phyloP scores from a whole-genome alignment of 2,888 invertebrate genomes.

The Acronicta psi region DNA sequence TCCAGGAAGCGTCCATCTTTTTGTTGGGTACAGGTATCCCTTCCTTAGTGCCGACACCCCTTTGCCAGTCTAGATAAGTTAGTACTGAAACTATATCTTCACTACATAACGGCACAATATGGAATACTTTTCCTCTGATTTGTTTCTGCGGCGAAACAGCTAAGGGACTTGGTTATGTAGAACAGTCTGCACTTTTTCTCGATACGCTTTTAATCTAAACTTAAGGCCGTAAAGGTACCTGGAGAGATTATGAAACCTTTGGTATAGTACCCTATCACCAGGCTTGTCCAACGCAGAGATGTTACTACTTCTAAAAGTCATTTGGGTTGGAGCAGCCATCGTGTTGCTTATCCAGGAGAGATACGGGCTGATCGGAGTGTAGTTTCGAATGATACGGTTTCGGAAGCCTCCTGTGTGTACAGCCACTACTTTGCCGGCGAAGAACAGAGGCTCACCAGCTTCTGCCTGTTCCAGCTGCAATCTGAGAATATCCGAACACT shows the following conservation, averaged over 20 bases:
- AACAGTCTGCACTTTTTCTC: not conserved
- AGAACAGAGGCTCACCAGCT: constrained; percentile 29
- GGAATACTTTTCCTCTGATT: not conserved
- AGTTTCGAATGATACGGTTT: not conserved
- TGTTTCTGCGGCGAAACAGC: not conserved
- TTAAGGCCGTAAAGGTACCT: constrained; percentile 1
- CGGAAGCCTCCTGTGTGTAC: not conserved
- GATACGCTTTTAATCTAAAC: not conserved
- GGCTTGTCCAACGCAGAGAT: too few relatives aligned
- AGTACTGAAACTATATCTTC: too few relatives aligned
- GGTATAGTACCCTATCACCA: not conserved
- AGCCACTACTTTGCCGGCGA: constrained; percentile 18
- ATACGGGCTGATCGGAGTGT: constrained; percentile 33
- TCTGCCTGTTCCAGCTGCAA: not conserved
- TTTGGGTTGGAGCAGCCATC: not conserved
- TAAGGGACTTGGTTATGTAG: not conserved
- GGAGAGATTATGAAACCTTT: not conserved
- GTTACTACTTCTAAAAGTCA: not conserved
- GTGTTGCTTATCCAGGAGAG: constrained; percentile 18
- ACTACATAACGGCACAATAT: not conserved
- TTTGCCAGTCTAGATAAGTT: too few relatives aligned
- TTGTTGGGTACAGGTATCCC: too few relatives aligned
- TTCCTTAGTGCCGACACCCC: too few relatives aligned
- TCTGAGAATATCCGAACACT: constrained; percentile 3
- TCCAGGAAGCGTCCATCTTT: too few relatives aligned